Evolutionary conservation across 2,797 vertebrate genomes (phyloP).

Genomic region (Periparus ater): DNA sequence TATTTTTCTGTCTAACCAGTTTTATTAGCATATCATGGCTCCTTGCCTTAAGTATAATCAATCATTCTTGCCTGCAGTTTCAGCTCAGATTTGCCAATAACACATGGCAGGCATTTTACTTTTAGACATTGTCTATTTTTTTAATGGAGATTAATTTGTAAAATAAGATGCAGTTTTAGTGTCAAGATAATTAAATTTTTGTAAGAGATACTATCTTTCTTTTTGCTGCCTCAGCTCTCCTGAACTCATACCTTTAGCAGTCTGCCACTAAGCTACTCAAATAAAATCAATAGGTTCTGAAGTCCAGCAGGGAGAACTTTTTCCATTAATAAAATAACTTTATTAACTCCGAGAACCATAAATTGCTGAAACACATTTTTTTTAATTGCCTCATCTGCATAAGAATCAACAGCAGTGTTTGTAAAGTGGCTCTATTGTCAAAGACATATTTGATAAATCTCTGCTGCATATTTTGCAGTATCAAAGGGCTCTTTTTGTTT

Average conservation of each 20-base stretch:
- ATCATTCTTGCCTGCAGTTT: not conserved
- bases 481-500: not conserved
- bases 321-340: conserved; percentile 24
- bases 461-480: not conserved
- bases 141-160: conserved; percentile 41
- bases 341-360: conserved; percentile 2
- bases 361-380: not conserved
- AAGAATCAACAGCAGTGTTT: conserved; percentile 8
- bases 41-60: not conserved
- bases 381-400: conserved; percentile 16
- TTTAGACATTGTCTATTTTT: conserved; percentile 21
- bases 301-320: conserved; percentile 4
- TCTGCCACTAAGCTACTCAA: not conserved
- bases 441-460: not conserved
- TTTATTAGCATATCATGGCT: not conserved
- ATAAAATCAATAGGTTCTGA: conserved; percentile 58
- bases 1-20: not conserved
- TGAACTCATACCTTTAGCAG: conserved; percentile 6
- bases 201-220: not conserved
- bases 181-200: conserved; percentile 58
- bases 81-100: conserved; percentile 35
- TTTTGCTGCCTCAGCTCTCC: conserved; percentile 38
- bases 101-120: not conserved
- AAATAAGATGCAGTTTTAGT: conserved; percentile 32
- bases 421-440: not conserved